A percentile compares a stretch with the other conserved stretches of the same genome.
Conservation (phyloP, 2,888 invertebrate species). For the Xestoiulus laeticollis region DNA sequence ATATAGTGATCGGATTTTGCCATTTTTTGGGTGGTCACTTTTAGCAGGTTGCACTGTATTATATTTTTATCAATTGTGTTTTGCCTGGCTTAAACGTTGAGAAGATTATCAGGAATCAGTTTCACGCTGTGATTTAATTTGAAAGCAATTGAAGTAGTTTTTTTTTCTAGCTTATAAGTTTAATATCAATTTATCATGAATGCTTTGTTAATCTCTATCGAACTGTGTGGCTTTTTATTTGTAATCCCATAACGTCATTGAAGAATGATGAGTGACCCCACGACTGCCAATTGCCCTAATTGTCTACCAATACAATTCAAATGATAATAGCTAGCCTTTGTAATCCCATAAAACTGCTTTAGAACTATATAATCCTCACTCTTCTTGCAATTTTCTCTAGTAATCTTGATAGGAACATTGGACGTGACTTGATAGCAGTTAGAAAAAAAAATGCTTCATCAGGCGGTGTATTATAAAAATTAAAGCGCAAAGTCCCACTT, state of each 20-base stretch:
- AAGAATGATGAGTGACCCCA: not conserved
- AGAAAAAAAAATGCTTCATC: not conserved
- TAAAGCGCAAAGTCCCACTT: no score
- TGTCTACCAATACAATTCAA: not conserved
- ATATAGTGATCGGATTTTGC: no score
- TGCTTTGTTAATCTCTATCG: not conserved
- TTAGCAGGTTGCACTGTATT: no score
- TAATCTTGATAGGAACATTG: not conserved
- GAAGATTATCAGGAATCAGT: not conserved
- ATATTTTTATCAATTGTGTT: no score
- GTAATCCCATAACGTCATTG: not conserved
- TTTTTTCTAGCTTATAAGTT: not conserved
- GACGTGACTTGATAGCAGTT: not conserved
- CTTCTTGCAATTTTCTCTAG: not conserved
- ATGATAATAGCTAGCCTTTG: not conserved
- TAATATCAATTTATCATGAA: not conserved
- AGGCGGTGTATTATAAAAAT: not conserved
- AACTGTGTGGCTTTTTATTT: not conserved
- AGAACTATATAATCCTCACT: not conserved
- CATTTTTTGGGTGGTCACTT: no score
- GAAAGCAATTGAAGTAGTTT: not conserved
- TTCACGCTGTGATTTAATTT: not conserved
- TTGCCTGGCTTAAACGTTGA: no score
- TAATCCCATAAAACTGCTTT: slow-evolving; percentile 7
- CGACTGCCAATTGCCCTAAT: not conserved